phyloP scores from a whole-genome alignment of 1,140 invertebrate species.

The Delia radicum region DNA sequence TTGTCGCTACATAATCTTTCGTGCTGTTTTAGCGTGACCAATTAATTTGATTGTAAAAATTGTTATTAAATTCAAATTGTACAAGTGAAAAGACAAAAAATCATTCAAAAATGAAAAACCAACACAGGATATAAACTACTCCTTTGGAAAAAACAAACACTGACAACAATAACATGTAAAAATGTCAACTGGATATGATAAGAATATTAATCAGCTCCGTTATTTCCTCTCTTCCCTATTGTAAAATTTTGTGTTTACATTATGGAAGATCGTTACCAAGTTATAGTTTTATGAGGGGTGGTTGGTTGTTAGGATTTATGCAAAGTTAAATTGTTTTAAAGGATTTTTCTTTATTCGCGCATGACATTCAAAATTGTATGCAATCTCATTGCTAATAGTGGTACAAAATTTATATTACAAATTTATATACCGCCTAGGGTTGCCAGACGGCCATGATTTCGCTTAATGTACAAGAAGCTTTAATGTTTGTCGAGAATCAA shows the following conservation, averaged over 20 bases:
- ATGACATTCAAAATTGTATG: not conserved
- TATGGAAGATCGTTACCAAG: not conserved
- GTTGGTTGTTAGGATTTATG: not conserved
- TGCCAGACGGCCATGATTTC: no score
- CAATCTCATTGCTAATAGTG: not conserved
- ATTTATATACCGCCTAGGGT: no score
- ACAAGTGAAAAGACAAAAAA: constrained; percentile 19
- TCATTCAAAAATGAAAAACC: not conserved
- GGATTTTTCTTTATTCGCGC: not conserved
- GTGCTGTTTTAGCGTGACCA: constrained; percentile 47
- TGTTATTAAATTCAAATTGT: constrained; percentile 53
- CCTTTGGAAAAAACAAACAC: not conserved
- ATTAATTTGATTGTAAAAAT: constrained; percentile 56
- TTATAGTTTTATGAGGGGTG: not conserved
- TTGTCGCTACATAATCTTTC: constrained; percentile 8
- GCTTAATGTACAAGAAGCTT: no score
- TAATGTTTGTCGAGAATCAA: no score
- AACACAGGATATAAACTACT: not conserved
- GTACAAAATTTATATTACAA: not conserved
- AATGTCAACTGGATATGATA: constrained; percentile 16
- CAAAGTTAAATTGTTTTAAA: not conserved
- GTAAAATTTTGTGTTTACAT: not conserved
- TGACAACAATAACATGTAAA: not conserved
- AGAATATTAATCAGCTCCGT: constrained; percentile 17
- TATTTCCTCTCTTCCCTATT: not conserved